Evolutionary conservation across 1,140 invertebrate genomes (phyloP).

Genomic region (Triops cancriformis): DNA sequence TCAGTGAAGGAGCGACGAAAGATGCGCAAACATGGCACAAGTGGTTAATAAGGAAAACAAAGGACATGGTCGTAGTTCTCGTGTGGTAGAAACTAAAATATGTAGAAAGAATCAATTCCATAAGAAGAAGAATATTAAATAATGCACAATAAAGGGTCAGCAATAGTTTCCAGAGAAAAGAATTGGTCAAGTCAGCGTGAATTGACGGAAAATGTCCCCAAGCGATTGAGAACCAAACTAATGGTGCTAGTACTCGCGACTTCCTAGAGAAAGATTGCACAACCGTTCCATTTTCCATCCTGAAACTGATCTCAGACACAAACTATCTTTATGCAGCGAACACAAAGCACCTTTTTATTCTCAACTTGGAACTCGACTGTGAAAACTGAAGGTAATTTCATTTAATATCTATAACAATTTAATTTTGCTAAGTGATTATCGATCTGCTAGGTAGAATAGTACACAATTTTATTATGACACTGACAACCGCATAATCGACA

Average conservation of each 20-base stretch:
- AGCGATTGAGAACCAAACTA: background rate
- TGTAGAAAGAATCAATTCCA: background rate
- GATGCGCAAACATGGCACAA: background rate
- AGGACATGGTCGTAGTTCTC: background rate
- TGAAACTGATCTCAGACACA: background rate
- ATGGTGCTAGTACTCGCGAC: background rate
- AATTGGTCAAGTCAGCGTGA: too few relatives aligned
- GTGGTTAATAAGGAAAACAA: background rate
- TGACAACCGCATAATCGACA: too few relatives aligned
- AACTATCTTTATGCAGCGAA: background rate
- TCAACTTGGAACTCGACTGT: background rate
- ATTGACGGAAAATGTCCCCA: background rate
- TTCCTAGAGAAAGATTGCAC: background rate
- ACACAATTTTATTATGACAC: too few relatives aligned
- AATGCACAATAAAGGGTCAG: too few relatives aligned
- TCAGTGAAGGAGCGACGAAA: background rate
- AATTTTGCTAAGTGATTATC: background rate
- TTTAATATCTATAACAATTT: background rate
- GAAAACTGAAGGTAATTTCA: background rate
- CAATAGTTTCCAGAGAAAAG: too few relatives aligned
- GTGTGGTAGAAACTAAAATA: background rate
- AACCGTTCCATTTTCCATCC: background rate
- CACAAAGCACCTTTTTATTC: background rate
- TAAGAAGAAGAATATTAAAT: too few relatives aligned
- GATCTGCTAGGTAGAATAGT: background rate